Conservation (phyloP, 2,113 vertebrate species). For the Egretta garzetta region DNA sequence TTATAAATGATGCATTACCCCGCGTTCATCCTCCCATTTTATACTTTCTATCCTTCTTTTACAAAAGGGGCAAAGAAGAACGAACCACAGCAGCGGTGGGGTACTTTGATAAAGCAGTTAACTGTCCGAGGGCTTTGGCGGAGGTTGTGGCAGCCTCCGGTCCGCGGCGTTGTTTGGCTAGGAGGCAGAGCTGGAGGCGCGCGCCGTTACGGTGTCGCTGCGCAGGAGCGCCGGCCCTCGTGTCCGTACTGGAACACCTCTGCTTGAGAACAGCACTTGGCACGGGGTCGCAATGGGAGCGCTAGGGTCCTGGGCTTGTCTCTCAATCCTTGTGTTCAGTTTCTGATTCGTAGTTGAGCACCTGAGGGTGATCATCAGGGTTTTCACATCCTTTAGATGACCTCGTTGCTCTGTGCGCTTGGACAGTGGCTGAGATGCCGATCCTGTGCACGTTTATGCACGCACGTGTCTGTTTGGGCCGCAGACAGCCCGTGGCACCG, state of each 20-base stretch:
- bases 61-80: conserved; percentile 38
- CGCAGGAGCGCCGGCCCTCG: not conserved
- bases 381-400: not conserved
- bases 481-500: not conserved
- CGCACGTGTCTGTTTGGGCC: not conserved
- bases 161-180: not conserved
- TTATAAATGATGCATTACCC: conserved; percentile 86
- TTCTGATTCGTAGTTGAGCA: not conserved
- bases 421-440: not conserved
- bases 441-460: not conserved
- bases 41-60: not conserved
- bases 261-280: not conserved
- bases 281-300: rapidly evolving
- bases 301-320: not conserved
- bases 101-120: conserved; percentile 16
- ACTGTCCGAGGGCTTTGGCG: not conserved
- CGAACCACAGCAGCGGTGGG: not conserved
- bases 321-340: not conserved
- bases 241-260: not conserved
- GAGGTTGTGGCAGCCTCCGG: conserved; percentile 53
- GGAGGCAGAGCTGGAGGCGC: not conserved
- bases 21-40: not conserved
- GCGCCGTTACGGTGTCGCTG: not conserved
- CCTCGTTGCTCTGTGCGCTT: not conserved
- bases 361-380: not conserved